Evolutionary conservation across 2,113 vertebrate genomes (phyloP), one percentile per base, ranked within the genome.

Genomic region (Indicator maculatus): DNA sequence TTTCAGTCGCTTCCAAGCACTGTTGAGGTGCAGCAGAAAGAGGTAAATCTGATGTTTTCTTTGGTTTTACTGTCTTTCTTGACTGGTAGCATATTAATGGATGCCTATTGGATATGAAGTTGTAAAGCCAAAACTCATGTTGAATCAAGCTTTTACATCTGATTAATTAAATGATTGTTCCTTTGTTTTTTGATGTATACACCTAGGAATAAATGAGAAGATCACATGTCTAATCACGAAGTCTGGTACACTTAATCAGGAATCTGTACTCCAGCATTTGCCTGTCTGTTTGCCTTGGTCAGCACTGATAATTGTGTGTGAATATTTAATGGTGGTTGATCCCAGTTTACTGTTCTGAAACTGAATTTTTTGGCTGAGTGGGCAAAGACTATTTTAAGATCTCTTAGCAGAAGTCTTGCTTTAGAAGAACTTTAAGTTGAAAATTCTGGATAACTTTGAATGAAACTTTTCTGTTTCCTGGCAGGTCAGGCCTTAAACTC

Each of bases 1-100:
- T 63, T 95, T 71, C 96, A 96, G 12, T 89, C 76, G 70, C 74
- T 97, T 71, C 45, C 92, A 16, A 78, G 89, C 56, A 97, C 94
- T 58, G 73, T 98, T 85, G 98, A 98, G 65, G 52, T 78, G 12
- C 96, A 98, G 61, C 97, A 88, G 78, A 97, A 97, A 88, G 98
- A 98, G 98, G 98, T 98, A 96, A 95, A 65, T 15, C 15, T 12
- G 19, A n/a, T 8, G 3, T 38, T 38, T 45, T 39, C 5, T 1
- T 53, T 75, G 2, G 1, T 65, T 87, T 59, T 83, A 1, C 36
- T 1, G 36, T 74, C 53, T 24, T 31, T 12, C 20, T 67, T 79
- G 12, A 41, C 28, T n/a, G 8, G 33, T 75, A 74, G 38, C 2
- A 0, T 55, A 64, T 31, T 67, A 66, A 27, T 31, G 16, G 36